Conservation (phyloP, 1,140 invertebrate species). For the Leptinotarsa undecemlineata region DNA sequence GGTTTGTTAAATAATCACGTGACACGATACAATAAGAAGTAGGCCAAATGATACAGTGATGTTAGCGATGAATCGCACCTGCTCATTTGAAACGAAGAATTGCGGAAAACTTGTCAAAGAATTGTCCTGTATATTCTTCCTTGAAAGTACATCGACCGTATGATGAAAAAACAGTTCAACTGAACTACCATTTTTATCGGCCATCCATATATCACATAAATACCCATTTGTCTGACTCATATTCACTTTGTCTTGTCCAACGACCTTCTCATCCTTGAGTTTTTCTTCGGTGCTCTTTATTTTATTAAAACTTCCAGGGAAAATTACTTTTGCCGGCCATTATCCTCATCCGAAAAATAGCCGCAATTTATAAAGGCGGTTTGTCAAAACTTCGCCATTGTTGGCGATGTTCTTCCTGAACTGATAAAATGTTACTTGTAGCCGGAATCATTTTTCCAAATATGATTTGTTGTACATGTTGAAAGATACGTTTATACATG, state of each 20-base stretch:
- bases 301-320: constrained; percentile 1
- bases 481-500: too few species aligned
- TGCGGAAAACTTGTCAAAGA: too few species aligned
- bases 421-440: background rate
- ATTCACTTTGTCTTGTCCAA: background rate
- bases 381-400: background rate
- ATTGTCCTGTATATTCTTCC: too few species aligned
- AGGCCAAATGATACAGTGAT: too few species aligned
- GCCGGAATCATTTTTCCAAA: background rate
- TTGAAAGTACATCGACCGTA: too few species aligned
- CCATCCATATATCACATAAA: background rate
- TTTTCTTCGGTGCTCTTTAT: background rate
- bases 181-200: too few species aligned
- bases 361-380: constrained; percentile 2
- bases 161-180: too few species aligned
- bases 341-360: constrained; percentile 3
- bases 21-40: too few species aligned
- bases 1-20: too few species aligned
- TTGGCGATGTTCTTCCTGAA: background rate
- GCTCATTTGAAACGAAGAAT: too few species aligned
- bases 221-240: background rate
- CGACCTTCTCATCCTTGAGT: background rate
- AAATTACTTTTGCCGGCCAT: constrained; percentile 8
- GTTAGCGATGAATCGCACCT: too few species aligned
- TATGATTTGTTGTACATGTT: background rate